Evolutionary conservation across 2,113 vertebrate genomes (phyloP).

Genomic region (Panurus biarmicus): DNA sequence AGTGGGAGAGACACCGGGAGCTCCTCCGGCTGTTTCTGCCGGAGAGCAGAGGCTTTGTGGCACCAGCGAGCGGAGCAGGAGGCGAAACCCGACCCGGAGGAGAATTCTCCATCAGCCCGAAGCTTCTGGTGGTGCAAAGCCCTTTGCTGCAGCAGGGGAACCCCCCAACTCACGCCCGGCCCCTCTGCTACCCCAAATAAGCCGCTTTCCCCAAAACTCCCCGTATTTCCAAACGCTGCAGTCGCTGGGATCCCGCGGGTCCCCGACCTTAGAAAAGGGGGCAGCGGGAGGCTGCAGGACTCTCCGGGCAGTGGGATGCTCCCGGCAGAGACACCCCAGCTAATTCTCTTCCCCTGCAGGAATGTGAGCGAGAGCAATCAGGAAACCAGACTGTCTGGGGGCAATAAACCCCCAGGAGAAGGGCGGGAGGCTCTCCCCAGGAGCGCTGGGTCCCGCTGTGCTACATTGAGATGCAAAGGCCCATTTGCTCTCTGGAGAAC

Average conservation of each 20-base stretch:
- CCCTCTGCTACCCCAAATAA: neutral
- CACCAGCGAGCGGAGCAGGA: accelerated
- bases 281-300: neutral
- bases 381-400: constrained; percentile 62
- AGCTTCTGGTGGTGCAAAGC: neutral
- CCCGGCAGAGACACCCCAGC: neutral
- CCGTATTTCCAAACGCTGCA: accelerated
- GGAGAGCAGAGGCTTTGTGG: neutral
- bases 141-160: neutral
- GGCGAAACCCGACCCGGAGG: neutral
- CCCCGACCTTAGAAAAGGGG: accelerated
- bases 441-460: constrained; percentile 31
- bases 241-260: neutral
- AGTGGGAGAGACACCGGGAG: accelerated
- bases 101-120: neutral
- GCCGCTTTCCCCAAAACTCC: accelerated
- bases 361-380: constrained; percentile 64
- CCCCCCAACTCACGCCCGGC: accelerated
- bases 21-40: neutral
- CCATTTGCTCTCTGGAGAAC: neutral
- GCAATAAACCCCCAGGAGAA: constrained; percentile 65
- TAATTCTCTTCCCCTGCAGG: constrained; percentile 44
- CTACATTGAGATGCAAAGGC: constrained; percentile 16
- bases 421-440: neutral
- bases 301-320: neutral